Evolutionary conservation across 1,140 invertebrate species (phyloP).

Genomic region (Drosophila punjabiensis): DNA sequence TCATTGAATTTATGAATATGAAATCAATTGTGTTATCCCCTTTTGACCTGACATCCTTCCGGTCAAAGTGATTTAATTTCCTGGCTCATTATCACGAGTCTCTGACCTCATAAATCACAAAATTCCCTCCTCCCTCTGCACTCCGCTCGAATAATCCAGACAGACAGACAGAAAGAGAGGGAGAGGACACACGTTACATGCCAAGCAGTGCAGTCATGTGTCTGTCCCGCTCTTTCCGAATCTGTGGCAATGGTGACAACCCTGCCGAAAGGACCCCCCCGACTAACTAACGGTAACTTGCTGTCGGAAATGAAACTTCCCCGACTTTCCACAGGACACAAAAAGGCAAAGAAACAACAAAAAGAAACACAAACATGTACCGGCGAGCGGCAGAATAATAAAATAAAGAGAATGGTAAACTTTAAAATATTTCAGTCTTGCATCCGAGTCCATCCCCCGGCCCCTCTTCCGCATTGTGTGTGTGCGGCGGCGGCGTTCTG

Average conservation of each 20-base stretch:
- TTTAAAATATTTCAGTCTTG: constrained; percentile 76
- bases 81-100: constrained; percentile 83
- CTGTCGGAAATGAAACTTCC: constrained; percentile 83
- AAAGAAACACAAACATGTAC: constrained; percentile 15
- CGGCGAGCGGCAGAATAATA: constrained; percentile 16
- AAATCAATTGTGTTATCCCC: constrained; percentile 84
- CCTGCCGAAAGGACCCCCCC: constrained; percentile 61
- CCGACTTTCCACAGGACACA: constrained; percentile 63
- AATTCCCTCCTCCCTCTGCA: constrained; percentile 39
- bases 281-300: constrained; percentile 81
- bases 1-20: constrained; percentile 82
- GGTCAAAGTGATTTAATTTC: constrained; percentile 85
- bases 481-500: constrained; percentile 14
- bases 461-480: constrained; percentile 31
- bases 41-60: constrained; percentile 83
- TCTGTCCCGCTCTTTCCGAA: constrained; percentile 15
- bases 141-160: constrained; percentile 37
- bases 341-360: constrained; percentile 11
- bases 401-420: constrained; percentile 55
- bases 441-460: constrained; percentile 44
- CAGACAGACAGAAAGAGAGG: constrained; percentile 1
- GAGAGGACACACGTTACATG: constrained; percentile 67
- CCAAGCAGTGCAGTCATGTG: constrained; percentile 65
- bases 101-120: constrained; percentile 84
- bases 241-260: constrained; percentile 63